Evolutionary conservation across 2,888 invertebrate species (phyloP).

Genomic region (Macrophya alboannulata): DNA sequence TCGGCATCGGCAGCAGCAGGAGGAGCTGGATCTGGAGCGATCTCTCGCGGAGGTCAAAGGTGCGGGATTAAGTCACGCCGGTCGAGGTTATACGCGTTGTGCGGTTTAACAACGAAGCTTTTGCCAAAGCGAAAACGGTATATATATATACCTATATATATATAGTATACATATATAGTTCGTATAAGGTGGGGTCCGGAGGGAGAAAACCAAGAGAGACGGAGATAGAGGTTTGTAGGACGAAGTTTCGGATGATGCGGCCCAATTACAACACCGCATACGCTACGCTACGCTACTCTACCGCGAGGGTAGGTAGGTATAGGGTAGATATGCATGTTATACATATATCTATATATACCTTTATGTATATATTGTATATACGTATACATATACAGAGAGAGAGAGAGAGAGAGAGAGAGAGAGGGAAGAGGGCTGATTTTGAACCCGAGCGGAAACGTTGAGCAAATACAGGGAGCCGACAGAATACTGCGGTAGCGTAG

Average conservation of each 20-base stretch:
- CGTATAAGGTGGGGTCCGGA: neutral
- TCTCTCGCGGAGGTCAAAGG: neutral
- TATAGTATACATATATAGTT: no score
- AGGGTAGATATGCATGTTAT: neutral
- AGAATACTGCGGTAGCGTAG: neutral
- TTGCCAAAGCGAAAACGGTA: neutral
- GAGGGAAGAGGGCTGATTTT: slow-evolving; percentile 1
- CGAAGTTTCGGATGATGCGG: slow-evolving; percentile 25
- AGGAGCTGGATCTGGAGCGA: neutral
- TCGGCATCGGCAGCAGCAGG: no score
- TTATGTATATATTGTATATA: no score
- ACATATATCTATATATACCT: neutral
- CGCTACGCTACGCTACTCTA: neutral
- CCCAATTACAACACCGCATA: slow-evolving; percentile 26
- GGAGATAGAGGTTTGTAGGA: neutral
- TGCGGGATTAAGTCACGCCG: slow-evolving; percentile 9
- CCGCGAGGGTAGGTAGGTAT: slow-evolving; percentile 1
- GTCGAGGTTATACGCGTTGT: neutral
- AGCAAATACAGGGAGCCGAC: slow-evolving; percentile 12
- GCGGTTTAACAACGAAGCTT: neutral
- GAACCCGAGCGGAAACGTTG: slow-evolving; percentile 1
- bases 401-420: neutral
- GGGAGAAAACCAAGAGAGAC: neutral
- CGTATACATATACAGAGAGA: neutral
- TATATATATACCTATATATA: neutral